Evolutionary conservation across 1,140 invertebrate species (phyloP).

Genomic region (Sesamia nonagrioides): DNA sequence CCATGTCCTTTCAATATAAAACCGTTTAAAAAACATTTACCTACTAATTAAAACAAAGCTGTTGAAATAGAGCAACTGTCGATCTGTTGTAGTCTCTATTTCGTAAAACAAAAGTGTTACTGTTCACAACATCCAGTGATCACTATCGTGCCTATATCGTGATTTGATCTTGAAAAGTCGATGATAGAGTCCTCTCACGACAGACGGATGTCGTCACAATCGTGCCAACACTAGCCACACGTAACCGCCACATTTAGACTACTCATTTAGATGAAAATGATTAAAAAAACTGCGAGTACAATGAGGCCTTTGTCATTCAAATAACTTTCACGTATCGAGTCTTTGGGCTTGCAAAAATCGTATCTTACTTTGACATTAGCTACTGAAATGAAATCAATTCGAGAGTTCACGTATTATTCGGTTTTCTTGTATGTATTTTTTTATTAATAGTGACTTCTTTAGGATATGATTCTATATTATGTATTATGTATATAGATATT

Average conservation of each 20-base stretch:
- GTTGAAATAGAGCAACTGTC: not conserved
- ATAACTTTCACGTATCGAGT: conserved; percentile 12
- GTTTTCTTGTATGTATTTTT: not conserved
- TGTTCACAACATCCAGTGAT: conserved; percentile 4
- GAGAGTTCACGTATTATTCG: not conserved
- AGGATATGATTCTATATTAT: too few relatives aligned
- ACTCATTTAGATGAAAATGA: conserved; percentile 7
- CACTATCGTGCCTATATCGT: conserved; percentile 49
- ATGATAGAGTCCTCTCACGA: not conserved
- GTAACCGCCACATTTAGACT: not conserved
- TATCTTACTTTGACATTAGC: not conserved
- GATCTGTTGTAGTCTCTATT: not conserved
- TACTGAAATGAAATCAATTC: not conserved
- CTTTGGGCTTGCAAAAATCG: not conserved
- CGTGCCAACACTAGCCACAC: not conserved
- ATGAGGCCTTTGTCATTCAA: conserved; percentile 5
- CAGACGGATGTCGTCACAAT: not conserved
- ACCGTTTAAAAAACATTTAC: too few relatives aligned
- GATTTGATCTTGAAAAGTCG: conserved; percentile 59
- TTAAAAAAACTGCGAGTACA: not conserved
- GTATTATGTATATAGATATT: too few relatives aligned
- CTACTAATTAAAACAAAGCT: conserved; percentile 1
- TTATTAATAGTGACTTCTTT: too few relatives aligned
- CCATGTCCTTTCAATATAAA: too few relatives aligned
- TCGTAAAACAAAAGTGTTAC: not conserved